phyloP scores from a whole-genome alignment of 2,888 invertebrate genomes.

The Nomada ruficornis region DNA sequence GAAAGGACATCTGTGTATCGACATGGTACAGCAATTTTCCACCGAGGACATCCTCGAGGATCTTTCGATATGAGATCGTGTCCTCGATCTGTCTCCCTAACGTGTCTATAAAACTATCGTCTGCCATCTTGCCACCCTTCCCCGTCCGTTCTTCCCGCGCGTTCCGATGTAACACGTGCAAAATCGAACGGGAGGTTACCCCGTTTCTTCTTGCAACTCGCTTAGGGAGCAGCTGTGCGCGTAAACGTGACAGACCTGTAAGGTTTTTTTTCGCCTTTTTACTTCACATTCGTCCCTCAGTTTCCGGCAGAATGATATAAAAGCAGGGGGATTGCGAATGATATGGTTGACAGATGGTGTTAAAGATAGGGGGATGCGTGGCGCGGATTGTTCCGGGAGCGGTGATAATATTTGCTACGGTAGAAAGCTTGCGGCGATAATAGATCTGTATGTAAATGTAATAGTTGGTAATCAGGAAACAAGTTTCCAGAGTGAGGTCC shows the following conservation, averaged over 20 bases:
- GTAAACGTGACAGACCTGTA: neutral
- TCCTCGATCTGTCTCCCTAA: conserved; percentile 11
- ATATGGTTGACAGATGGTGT: neutral
- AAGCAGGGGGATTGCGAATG: neutral
- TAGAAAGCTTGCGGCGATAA: too few species aligned
- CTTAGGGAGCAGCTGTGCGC: conserved; percentile 9
- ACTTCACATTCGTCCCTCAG: neutral
- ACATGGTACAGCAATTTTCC: conserved; percentile 42
- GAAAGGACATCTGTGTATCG: conserved; percentile 26
- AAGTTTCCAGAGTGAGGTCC: too few species aligned
- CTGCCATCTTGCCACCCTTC: neutral
- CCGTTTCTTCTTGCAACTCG: neutral
- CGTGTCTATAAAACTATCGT: conserved; percentile 46
- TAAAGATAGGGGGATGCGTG: neutral
- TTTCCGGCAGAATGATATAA: neutral
- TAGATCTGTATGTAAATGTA: too few species aligned
- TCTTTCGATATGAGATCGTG: conserved; percentile 45
- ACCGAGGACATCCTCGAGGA: conserved; percentile 21
- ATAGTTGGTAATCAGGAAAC: too few species aligned
- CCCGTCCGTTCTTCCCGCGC: neutral
- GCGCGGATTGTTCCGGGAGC: neutral
- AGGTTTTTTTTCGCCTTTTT: neutral
- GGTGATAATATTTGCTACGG: too few species aligned
- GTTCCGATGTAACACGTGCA: neutral
- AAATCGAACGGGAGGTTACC: conserved; percentile 11